A percentile compares a stretch with the other conserved stretches of the same genome.
These are phyloP conservation scores for Ophion ellenae DNA, from an alignment of 2,888 invertebrate species.

Conservation along the genomic window DNA sequence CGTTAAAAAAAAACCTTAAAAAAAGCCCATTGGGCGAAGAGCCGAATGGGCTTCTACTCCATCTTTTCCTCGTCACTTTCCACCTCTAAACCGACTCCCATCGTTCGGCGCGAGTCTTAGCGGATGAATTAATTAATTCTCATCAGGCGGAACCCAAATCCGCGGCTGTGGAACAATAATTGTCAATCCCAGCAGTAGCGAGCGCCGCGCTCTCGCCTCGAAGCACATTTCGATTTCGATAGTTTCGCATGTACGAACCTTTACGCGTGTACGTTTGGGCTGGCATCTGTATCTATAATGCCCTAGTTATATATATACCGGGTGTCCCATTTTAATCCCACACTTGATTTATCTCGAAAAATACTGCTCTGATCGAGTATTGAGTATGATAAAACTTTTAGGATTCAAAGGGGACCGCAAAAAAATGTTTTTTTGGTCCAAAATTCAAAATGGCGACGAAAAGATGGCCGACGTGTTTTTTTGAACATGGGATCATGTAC, in stretches of 20 bases:
- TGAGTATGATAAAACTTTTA: too few relatives aligned
- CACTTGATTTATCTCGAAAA: too few relatives aligned
- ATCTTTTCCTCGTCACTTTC: neutral
- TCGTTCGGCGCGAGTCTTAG: neutral
- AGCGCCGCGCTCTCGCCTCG: slow-evolving; percentile 21
- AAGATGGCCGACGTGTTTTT: too few relatives aligned
- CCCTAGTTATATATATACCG: neutral
- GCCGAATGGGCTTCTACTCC: neutral
- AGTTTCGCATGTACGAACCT: slow-evolving; percentile 56
- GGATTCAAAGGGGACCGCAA: too few relatives aligned
- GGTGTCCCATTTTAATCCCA: too few relatives aligned
- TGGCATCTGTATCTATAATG: too few relatives aligned
- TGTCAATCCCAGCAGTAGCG: slow-evolving; percentile 60
- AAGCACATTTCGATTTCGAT: slow-evolving; percentile 61
- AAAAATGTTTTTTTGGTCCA: too few relatives aligned
- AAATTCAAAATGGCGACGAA: too few relatives aligned
- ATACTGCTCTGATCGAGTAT: too few relatives aligned
- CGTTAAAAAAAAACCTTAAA: neutral
- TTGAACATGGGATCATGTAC: too few relatives aligned
- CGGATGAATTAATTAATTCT: slow-evolving; percentile 27
- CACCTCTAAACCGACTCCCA: too few relatives aligned
- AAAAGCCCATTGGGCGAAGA: neutral
- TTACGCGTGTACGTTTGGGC: slow-evolving; percentile 38
- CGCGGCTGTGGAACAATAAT: slow-evolving; percentile 57
- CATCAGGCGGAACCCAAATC: slow-evolving; percentile 1